Evolutionary conservation across 2,888 invertebrate genomes (phyloP), one percentile per base, ranked within the genome.

Genomic region (Xestia c-nigrum): DNA sequence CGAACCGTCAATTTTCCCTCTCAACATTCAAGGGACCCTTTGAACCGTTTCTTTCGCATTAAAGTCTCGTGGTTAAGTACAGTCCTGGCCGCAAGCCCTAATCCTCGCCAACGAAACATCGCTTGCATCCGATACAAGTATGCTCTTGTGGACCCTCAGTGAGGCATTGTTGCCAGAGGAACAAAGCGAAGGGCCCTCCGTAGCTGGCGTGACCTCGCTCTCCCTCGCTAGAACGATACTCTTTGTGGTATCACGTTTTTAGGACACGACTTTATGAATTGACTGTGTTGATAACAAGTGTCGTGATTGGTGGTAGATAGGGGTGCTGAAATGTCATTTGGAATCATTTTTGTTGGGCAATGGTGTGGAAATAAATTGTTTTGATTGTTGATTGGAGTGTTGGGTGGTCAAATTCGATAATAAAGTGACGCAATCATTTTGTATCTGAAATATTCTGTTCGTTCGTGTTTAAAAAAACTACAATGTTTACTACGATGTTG

Each of bases 191-290:
- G 95, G 91, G 95, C 93, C 87, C 95, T 96, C 89, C 88, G 94
- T 90, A 94, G 92, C 90, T 92, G 93, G 92, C 92, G 93, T 92
- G 94, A 93, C 95, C 95, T 95, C 94, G 93, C 74, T 85, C 92
- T 86, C 88, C 89, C 90, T 89, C 91, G 89, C 90, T 90, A 89
- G 89, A 90, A 89, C 93, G 93, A 92, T 92, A 94, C 93, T 95
- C 95, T 96, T 96, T 96, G 95, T 95, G 93, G 92, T 93, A 95
- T 92, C 96, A 95, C 95, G 96, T 95, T 96, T 95, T 96, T 95
- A 95, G 94, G 94, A 92, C 94, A 91, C 91, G 90, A 87, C 88
- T 81, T 83, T 88, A 88, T 90, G 91, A 92, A 94, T 94, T 92
- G 93, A 92, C 92, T 92, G 91, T 91, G 90, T 92, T 92, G 91